Evolutionary conservation across 92 coral and sea anemone genomes (phyloP).

Genomic region (Meandrina meandrites): DNA sequence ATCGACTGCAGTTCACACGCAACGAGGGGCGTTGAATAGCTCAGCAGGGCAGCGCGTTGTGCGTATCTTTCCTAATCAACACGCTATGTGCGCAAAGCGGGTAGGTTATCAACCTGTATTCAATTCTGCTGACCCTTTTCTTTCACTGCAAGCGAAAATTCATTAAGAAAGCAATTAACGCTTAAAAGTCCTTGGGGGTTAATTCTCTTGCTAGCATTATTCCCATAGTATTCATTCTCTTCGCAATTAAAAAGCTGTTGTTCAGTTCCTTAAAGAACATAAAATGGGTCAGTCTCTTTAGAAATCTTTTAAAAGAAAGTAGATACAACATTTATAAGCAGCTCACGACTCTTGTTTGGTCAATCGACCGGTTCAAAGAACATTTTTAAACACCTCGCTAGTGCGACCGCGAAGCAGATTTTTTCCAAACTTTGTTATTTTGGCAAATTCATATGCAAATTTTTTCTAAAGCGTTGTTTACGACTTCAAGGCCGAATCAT

Average conservation of each 20-base stretch:
- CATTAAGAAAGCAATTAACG: slow-evolving; percentile 80
- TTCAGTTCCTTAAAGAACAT: slow-evolving; percentile 84
- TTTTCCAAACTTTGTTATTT: slow-evolving; percentile 42
- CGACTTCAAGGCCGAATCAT: slow-evolving; percentile 24
- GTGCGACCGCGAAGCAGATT: slow-evolving; percentile 19
- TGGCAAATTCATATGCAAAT: slow-evolving; percentile 81
- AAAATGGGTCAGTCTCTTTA: slow-evolving; percentile 93
- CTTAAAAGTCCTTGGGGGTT: slow-evolving; percentile 80
- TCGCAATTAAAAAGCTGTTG: slow-evolving; percentile 89
- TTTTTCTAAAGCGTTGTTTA: slow-evolving; percentile 49
- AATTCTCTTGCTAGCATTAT: slow-evolving; percentile 76
- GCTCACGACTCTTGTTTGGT: slow-evolving; percentile 46
- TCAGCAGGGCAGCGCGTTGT: slow-evolving; percentile 22
- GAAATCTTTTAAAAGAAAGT: slow-evolving; percentile 81
- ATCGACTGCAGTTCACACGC: neutral
- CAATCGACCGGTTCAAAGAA: slow-evolving; percentile 44
- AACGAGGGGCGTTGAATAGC: slow-evolving; percentile 20
- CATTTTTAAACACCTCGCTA: slow-evolving; percentile 18
- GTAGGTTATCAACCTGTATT: slow-evolving; percentile 29
- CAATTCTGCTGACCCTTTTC: slow-evolving; percentile 45
- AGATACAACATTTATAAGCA: slow-evolving; percentile 67
- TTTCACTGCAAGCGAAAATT: slow-evolving; percentile 52
- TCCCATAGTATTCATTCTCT: slow-evolving; percentile 89
- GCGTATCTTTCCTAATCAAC: slow-evolving; percentile 33
- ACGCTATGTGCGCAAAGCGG: slow-evolving; percentile 7